Evolutionary conservation across 2,888 invertebrate species (phyloP).

Genomic region (Hemicrepidius hirtus): DNA sequence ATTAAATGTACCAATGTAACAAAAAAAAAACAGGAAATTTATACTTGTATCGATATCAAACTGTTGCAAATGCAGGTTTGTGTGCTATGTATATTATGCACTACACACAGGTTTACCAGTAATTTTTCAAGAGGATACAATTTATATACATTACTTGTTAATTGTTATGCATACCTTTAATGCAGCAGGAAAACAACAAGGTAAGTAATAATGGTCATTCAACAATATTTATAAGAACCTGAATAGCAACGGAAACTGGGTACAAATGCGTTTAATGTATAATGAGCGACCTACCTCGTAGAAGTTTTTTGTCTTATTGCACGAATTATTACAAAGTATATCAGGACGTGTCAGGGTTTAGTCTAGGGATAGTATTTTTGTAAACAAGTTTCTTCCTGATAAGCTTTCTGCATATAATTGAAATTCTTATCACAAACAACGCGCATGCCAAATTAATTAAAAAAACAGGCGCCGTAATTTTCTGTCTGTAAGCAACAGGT

Average conservation of each 20-base stretch:
- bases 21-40: background rate
- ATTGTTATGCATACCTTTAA: conserved; percentile 23
- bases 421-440: conserved; percentile 13
- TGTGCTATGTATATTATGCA: background rate
- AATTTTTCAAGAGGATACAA: conserved; percentile 19
- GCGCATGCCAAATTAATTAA: conserved; percentile 10
- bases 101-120: background rate
- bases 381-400: background rate
- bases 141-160: conserved; percentile 24
- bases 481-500: conserved; percentile 11
- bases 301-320: background rate
- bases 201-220: conserved; percentile 24
- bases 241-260: conserved; percentile 30
- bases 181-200: conserved; percentile 25
- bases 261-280: conserved; percentile 22
- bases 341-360: conserved; percentile 13
- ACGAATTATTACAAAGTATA: background rate
- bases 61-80: background rate
- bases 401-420: background rate
- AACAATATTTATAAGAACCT: conserved; percentile 26
- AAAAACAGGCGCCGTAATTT: background rate
- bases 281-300: conserved; percentile 15
- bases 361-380: background rate
- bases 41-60: background rate
- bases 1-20: background rate